Percentiles rank a stretch among this genome's conserved stretches.
Evolutionary conservation across 1,140 invertebrate genomes (phyloP).

Genomic region (Diorhabda sublineata): DNA sequence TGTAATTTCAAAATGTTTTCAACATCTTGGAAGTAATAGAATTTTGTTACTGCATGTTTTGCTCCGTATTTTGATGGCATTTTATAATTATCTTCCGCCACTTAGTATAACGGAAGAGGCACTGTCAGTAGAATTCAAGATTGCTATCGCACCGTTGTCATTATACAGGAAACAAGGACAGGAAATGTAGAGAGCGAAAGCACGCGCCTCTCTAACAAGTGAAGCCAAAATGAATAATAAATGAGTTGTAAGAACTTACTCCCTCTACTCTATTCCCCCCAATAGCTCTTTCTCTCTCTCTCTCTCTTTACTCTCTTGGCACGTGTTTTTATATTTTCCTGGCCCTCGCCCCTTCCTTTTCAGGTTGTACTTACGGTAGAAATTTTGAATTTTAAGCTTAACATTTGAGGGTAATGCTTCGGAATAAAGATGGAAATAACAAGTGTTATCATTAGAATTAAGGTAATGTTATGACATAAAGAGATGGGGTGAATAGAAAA

Average conservation of each 20-base stretch:
- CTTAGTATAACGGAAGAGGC: neutral
- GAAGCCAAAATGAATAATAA: slow-evolving; percentile 39
- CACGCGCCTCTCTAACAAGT: slow-evolving; percentile 39
- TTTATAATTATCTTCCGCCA: neutral
- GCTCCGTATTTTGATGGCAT: too few species aligned
- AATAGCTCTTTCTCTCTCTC: slow-evolving; percentile 35
- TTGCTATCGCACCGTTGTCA: neutral
- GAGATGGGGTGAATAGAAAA: neutral
- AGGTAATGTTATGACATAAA: neutral
- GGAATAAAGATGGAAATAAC: neutral
- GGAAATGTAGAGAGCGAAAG: slow-evolving; percentile 19
- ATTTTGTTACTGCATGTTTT: too few species aligned
- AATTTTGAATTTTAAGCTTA: slow-evolving; percentile 35
- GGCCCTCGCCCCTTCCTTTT: slow-evolving; percentile 23
- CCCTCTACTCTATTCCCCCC: slow-evolving; percentile 32
- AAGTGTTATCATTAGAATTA: neutral
- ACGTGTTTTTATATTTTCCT: slow-evolving; percentile 38
- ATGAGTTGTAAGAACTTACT: slow-evolving; percentile 43
- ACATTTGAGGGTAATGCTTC: slow-evolving; percentile 30
- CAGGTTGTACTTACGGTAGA: slow-evolving; percentile 10
- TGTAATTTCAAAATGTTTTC: too few species aligned
- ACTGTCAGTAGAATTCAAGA: neutral
- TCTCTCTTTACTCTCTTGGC: slow-evolving; percentile 24
- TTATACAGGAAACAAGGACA: slow-evolving; percentile 17
- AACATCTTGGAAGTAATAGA: too few species aligned